Evolutionary conservation across 2,888 invertebrate genomes (phyloP).

Genomic region (Phyllotreta striolata): DNA sequence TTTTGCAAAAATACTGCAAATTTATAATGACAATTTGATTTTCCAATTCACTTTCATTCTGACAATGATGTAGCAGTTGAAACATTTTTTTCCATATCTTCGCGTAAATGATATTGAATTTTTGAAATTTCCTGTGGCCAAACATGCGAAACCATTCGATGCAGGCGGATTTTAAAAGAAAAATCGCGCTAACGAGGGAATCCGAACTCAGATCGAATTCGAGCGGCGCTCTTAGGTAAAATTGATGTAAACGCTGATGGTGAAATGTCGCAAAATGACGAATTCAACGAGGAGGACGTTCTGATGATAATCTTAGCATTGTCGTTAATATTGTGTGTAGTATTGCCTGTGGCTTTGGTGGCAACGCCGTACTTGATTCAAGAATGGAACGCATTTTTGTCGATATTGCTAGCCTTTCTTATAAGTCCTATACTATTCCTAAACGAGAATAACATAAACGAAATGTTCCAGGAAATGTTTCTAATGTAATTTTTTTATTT

Average conservation of each 20-base stretch:
- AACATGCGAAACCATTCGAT: too few species aligned
- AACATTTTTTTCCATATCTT: too few species aligned
- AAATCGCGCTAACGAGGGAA: too few species aligned
- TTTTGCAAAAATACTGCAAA: too few species aligned
- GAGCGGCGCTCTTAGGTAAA: not conserved
- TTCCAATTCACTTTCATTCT: too few species aligned
- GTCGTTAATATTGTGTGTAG: constrained; percentile 2
- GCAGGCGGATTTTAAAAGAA: too few species aligned
- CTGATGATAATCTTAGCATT: constrained; percentile 4
- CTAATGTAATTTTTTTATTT: not conserved
- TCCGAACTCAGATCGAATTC: too few species aligned
- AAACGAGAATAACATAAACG: not conserved
- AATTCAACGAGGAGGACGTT: constrained; percentile 10
- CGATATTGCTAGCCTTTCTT: not conserved
- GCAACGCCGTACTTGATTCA: constrained; percentile 2
- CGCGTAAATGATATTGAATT: too few species aligned
- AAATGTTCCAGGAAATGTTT: not conserved
- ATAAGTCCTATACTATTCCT: constrained; percentile 1
- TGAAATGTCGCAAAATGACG: constrained; percentile 17
- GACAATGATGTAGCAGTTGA: too few species aligned
- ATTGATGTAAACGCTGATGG: not conserved
- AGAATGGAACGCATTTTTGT: constrained; percentile 15
- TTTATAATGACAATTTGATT: too few species aligned
- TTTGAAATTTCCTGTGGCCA: too few species aligned
- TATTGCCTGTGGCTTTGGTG: constrained; percentile 6